Evolutionary conservation across 1,140 invertebrate species (phyloP).

Genomic region (Maconellicoccus hirsutus): DNA sequence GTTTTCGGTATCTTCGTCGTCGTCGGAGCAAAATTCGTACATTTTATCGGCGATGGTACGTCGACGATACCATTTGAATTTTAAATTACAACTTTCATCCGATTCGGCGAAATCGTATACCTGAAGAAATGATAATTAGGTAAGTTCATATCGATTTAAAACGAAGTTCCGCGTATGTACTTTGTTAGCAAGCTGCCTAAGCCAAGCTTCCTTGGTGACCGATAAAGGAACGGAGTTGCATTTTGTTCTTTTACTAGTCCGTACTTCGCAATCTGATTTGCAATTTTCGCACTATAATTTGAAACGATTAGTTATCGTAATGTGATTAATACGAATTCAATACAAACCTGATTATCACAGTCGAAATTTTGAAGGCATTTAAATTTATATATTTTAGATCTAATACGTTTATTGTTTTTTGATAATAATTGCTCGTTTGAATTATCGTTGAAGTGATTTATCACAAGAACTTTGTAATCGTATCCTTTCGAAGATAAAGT

Average conservation of each 20-base stretch:
- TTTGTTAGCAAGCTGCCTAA: not conserved
- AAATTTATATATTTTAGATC: not conserved
- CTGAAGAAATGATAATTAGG: slow-evolving; percentile 27
- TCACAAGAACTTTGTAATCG: slow-evolving; percentile 16
- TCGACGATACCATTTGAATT: slow-evolving; percentile 43
- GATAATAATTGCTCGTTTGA: slow-evolving; percentile 1
- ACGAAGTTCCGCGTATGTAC: too few species aligned
- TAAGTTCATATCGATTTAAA: too few species aligned
- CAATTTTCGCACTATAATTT: slow-evolving; percentile 6
- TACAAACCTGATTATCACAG: slow-evolving; percentile 13
- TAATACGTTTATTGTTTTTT: not conserved
- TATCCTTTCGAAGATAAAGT: not conserved
- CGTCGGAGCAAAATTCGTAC: slow-evolving; percentile 48
- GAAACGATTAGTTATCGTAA: not conserved
- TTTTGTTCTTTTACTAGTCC: not conserved
- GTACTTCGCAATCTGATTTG: not conserved
- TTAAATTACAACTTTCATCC: slow-evolving; percentile 31
- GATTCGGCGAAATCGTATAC: slow-evolving; percentile 32
- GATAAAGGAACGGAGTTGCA: not conserved
- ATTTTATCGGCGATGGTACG: slow-evolving; percentile 77
- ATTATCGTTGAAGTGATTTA: slow-evolving; percentile 6
- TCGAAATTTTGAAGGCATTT: slow-evolving; percentile 14
- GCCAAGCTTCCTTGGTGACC: slow-evolving; percentile 4
- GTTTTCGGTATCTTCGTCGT: slow-evolving; percentile 30
- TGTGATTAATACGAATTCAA: not conserved